phyloP scores from a whole-genome alignment of 2,797 vertebrate genomes.

The Oryzias dopingdopingensis region DNA sequence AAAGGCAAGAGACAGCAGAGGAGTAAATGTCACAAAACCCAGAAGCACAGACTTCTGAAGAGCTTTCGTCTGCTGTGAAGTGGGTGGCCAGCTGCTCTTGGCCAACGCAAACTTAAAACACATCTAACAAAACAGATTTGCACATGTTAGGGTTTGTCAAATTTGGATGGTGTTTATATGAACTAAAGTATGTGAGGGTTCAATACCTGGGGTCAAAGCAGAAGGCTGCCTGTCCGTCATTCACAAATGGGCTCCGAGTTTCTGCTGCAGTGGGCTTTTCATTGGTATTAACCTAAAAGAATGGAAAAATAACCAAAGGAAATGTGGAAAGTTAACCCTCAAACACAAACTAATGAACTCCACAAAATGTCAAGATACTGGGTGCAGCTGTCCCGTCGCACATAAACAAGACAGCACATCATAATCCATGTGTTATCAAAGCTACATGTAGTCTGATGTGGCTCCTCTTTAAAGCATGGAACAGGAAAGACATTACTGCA shows the following conservation, averaged over 20 bases:
- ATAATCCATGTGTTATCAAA: no score
- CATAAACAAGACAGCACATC: no score
- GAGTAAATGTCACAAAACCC: slow-evolving; percentile 22
- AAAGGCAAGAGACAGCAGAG: background rate
- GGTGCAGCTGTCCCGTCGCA: no score
- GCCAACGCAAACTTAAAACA: slow-evolving; percentile 48
- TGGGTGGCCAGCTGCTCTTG: slow-evolving; percentile 67
- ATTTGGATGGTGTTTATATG: slow-evolving; percentile 37
- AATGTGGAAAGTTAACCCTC: background rate
- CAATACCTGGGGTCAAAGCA: slow-evolving; percentile 96
- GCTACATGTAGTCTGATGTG: no score
- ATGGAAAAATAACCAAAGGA: background rate
- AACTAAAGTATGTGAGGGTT: slow-evolving; percentile 8
- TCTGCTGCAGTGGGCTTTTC: slow-evolving; percentile 75
- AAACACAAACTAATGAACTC: slow-evolving; percentile 1
- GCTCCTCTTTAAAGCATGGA: no score
- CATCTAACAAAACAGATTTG: slow-evolving; percentile 51
- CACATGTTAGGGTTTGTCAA: slow-evolving; percentile 30
- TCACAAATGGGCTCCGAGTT: slow-evolving; percentile 80
- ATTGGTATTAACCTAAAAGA: slow-evolving; percentile 58
- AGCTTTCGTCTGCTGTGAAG: slow-evolving; percentile 64
- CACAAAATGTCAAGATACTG: background rate
- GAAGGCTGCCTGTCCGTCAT: slow-evolving; percentile 86
- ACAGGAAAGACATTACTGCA: no score
- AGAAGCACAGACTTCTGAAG: slow-evolving; percentile 62